Conservation (phyloP, 1,140 invertebrate species). For the Zaprionus ornatus region DNA sequence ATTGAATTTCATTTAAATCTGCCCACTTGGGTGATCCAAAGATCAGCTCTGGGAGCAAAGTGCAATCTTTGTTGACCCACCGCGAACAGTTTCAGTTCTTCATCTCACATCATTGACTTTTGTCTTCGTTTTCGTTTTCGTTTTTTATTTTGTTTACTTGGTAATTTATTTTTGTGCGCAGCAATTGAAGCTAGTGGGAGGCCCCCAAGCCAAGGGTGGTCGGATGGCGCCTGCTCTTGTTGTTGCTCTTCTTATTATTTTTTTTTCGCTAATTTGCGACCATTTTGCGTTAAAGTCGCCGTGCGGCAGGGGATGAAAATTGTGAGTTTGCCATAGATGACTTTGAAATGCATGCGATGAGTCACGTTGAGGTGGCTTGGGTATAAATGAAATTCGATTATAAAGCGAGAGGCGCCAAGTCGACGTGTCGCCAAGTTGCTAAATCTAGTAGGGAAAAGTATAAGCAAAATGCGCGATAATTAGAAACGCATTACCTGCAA, state of each 20-base stretch:
- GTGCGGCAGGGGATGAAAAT: constrained; percentile 28
- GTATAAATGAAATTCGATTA: constrained; percentile 61
- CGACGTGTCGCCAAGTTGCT: not conserved
- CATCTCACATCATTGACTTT: not conserved
- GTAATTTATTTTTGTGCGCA: constrained; percentile 65
- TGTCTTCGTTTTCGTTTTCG: not conserved
- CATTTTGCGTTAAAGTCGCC: constrained; percentile 10
- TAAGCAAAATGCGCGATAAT: not conserved
- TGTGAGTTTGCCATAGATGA: constrained; percentile 62
- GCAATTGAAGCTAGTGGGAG: constrained; percentile 64
- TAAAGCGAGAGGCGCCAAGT: constrained; percentile 3
- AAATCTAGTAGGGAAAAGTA: constrained; percentile 18
- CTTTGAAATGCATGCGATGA: constrained; percentile 58
- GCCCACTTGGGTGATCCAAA: constrained; percentile 10
- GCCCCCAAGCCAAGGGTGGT: constrained; percentile 62
- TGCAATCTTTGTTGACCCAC: constrained; percentile 27
- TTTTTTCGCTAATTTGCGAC: constrained; percentile 60
- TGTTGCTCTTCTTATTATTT: not conserved
- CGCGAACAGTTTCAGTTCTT: constrained; percentile 16
- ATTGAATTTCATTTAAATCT: constrained; percentile 2
- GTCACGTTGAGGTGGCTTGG: constrained; percentile 36
- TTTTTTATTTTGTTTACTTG: constrained; percentile 54
- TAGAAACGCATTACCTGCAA: not conserved
- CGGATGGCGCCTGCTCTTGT: constrained; percentile 3
- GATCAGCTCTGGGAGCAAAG: constrained; percentile 6